A percentile compares a stretch with the other conserved stretches of the same genome.
Conservation (phyloP, 2,888 invertebrate genomes). For the Strigamia crassipes region DNA sequence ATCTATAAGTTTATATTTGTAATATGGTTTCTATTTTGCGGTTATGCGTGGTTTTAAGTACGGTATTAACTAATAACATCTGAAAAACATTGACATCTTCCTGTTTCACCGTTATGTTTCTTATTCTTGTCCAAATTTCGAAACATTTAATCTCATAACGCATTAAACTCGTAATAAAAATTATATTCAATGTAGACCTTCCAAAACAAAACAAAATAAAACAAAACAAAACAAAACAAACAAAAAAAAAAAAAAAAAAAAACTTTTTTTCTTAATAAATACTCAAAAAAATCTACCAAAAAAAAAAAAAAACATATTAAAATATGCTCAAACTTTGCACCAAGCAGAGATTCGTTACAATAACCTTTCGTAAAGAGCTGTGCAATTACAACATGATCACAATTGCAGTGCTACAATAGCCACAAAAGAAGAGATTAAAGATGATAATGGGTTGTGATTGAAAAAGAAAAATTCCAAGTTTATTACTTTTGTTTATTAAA, state of each 20-base stretch:
- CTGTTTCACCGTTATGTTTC: background rate
- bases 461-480: background rate
- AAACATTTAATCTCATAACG: background rate
- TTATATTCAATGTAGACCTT: background rate
- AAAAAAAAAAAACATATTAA: background rate
- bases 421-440: background rate
- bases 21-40: background rate
- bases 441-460: slow-evolving; percentile 4
- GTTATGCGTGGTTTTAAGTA: background rate
- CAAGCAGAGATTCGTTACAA: background rate
- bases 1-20: background rate
- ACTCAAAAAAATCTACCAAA: background rate
- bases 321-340: background rate
- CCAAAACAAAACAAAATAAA: background rate
- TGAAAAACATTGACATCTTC: background rate
- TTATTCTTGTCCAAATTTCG: background rate
- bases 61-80: background rate
- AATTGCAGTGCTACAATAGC: slow-evolving; percentile 1
- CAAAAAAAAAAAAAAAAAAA: too few relatives aligned
- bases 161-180: background rate
- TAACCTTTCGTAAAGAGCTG: background rate
- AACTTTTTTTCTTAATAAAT: background rate
- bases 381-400: background rate
- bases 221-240: background rate
- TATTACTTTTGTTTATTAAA: background rate